phyloP scores from a whole-genome alignment of 2,113 vertebrate species.

The Mormoops blainvillei region DNA sequence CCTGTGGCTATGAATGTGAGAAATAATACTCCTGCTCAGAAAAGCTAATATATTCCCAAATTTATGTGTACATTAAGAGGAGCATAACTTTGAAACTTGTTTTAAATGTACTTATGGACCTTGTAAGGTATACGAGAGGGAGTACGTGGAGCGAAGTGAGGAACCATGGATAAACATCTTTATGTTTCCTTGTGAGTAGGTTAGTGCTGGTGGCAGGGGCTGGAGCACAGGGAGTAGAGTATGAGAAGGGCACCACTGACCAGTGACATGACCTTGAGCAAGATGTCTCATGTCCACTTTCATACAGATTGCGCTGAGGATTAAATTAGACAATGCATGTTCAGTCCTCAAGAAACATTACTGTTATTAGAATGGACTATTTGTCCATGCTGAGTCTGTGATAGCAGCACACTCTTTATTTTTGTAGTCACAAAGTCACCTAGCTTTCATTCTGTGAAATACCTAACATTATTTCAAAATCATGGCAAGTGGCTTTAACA shows the following conservation, averaged over 20 bases:
- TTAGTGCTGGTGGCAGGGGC: background rate
- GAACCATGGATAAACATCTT: background rate
- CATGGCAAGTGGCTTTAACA: background rate
- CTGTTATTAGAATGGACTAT: background rate
- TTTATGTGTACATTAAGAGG: background rate
- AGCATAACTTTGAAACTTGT: background rate
- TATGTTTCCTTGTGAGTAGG: background rate
- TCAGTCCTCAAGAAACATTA: background rate
- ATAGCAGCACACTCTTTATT: background rate
- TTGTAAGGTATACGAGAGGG: background rate
- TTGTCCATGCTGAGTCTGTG: background rate
- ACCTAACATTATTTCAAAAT: background rate
- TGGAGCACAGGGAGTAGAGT: fast-evolving
- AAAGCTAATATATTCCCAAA: background rate
- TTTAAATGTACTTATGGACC: background rate
- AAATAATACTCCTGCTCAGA: background rate
- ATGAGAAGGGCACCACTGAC: background rate
- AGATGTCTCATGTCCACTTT: background rate
- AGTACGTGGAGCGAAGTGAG: background rate
- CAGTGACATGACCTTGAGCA: background rate
- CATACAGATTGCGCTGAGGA: background rate
- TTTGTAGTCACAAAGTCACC: background rate
- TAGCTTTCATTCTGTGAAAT: background rate
- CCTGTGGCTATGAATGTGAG: background rate
- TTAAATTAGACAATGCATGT: background rate